Conservation (phyloP, 1,140 invertebrate genomes). For the Anoplolepis gracilipes region DNA sequence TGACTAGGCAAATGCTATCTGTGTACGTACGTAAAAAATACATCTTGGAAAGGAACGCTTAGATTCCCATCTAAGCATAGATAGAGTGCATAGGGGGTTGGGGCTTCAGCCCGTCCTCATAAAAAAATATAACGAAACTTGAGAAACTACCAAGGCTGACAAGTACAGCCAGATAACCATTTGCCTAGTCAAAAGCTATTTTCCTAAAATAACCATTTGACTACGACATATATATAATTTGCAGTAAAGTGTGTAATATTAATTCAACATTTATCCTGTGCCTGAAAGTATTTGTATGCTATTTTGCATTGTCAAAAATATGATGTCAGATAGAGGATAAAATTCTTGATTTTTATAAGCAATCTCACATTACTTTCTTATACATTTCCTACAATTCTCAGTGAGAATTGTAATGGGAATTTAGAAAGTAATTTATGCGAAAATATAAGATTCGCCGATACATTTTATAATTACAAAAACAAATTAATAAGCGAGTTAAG, state of each 20-base stretch:
- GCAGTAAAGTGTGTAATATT: constrained; percentile 34
- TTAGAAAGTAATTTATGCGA: constrained; percentile 14
- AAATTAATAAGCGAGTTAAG: constrained; percentile 29
- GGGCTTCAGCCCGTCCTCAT: too few species aligned
- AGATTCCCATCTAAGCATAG: too few species aligned
- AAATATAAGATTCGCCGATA: neutral
- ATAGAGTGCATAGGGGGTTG: too few species aligned
- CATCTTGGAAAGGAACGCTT: too few species aligned
- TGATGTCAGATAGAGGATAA: neutral
- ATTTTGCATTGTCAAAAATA: neutral
- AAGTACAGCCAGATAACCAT: too few species aligned
- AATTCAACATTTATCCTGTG: neutral
- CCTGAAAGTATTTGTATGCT: neutral
- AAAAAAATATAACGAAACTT: too few species aligned
- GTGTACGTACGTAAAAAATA: too few species aligned
- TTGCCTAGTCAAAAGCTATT: too few species aligned
- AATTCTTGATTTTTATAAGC: neutral
- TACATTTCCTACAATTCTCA: neutral
- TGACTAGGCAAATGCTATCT: too few species aligned
- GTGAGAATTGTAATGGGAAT: constrained; percentile 16
- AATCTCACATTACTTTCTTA: neutral
- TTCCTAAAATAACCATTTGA: too few species aligned
- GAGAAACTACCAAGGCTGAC: too few species aligned
- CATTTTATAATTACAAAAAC: constrained; percentile 28
- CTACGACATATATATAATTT: constrained; percentile 28